Conservation (phyloP, 30 jellyfish, hydroid and myxozoan genomes). For the Chrysaora quinquecirrha region DNA sequence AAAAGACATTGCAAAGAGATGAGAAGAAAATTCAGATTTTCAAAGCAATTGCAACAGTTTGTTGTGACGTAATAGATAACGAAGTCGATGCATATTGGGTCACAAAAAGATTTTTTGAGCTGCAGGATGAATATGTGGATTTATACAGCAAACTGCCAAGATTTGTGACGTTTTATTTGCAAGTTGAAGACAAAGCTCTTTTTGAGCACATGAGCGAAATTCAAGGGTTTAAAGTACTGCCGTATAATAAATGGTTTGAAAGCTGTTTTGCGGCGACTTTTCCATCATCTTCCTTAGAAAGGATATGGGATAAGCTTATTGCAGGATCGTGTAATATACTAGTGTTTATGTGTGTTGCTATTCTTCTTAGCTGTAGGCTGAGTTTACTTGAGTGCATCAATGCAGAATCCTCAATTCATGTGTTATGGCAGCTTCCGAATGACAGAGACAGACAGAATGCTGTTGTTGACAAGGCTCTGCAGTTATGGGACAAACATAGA, state of each 20-base stretch:
- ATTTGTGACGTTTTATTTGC: conserved; percentile 78
- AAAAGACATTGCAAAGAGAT: conserved; percentile 68
- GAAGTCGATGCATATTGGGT: conserved; percentile 94
- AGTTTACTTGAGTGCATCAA: conserved; percentile 57
- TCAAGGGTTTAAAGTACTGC: conserved; percentile 82
- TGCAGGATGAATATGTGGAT: conserved; percentile 76
- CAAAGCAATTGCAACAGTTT: conserved; percentile 78
- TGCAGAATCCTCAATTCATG: conserved; percentile 66
- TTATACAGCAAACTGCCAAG: conserved; percentile 79
- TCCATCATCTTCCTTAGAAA: conserved; percentile 62
- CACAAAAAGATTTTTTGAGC: conserved; percentile 67
- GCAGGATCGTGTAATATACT: conserved; percentile 93
- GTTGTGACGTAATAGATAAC: conserved; percentile 70
- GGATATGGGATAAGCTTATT: conserved; percentile 86
- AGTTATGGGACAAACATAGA: conserved; percentile 94
- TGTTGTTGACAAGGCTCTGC: conserved; percentile 84
- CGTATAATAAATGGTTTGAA: conserved; percentile 90
- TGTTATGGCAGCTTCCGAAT: conserved; percentile 47
- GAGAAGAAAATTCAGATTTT: conserved; percentile 74
- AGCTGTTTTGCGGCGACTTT: conserved; percentile 86
- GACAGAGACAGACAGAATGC: conserved; percentile 55
- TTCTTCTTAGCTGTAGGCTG: conserved; percentile 68
- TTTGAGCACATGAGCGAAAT: conserved; percentile 87
- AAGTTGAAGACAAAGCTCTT: conserved; percentile 85
- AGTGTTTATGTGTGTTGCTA: conserved; percentile 89